phyloP scores from a whole-genome alignment of 2,888 invertebrate species.

The Chorisops tibialis region DNA sequence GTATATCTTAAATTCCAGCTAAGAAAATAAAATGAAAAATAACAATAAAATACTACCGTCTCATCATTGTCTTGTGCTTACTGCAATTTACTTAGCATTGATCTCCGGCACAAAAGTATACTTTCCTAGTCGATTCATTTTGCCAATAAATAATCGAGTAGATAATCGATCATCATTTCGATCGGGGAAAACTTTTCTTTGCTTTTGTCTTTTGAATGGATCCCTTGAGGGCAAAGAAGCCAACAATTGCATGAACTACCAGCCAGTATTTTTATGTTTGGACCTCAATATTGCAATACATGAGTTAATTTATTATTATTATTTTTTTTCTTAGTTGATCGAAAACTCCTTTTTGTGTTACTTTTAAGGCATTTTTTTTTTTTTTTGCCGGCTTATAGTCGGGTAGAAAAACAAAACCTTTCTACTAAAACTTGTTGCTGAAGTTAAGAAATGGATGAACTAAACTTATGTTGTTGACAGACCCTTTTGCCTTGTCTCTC shows the following conservation, averaged over 20 bases:
- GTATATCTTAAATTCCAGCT: too few relatives aligned
- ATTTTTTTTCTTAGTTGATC: background rate
- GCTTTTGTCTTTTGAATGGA: slow-evolving; percentile 27
- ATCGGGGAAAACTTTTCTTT: slow-evolving; percentile 25
- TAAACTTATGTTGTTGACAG: background rate
- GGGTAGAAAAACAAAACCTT: background rate
- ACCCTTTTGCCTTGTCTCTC: background rate
- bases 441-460: too few relatives aligned
- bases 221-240: slow-evolving; percentile 25
- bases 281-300: background rate
- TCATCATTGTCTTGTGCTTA: too few relatives aligned
- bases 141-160: slow-evolving; percentile 32
- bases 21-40: too few relatives aligned
- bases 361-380: background rate
- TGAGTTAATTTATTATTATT: background rate
- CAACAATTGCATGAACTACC: slow-evolving; percentile 14
- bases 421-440: background rate
- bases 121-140: slow-evolving; percentile 18
- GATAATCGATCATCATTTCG: slow-evolving; percentile 32
- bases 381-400: background rate
- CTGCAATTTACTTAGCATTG: background rate
- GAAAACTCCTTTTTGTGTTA: background rate
- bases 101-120: slow-evolving; percentile 3
- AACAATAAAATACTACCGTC: too few relatives aligned
- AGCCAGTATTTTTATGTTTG: background rate